These are phyloP conservation scores for Trichoplusia ni DNA, from an alignment of 1,140 invertebrate genomes.

Conservation along the genomic window DNA sequence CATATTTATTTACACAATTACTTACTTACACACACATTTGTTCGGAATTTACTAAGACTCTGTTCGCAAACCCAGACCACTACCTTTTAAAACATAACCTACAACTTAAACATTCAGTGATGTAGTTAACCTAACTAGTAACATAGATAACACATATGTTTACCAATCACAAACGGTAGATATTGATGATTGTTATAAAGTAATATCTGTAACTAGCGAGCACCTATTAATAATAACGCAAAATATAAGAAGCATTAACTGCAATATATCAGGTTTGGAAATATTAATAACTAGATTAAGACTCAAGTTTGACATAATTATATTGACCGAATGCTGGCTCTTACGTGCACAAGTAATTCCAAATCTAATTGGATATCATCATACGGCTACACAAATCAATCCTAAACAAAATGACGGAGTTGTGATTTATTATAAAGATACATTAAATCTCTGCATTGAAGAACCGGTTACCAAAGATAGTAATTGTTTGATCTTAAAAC, in stretches of 20 bases:
- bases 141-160: background rate
- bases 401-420: constrained; percentile 38
- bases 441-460: background rate
- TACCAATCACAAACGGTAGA: background rate
- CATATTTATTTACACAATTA: too few species aligned
- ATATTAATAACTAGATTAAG: background rate
- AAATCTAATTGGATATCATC: background rate
- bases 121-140: background rate
- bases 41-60: background rate
- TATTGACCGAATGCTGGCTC: constrained; percentile 13
- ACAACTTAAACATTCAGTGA: background rate
- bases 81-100: background rate
- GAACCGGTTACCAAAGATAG: background rate
- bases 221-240: background rate
- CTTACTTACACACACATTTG: too few species aligned
- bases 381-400: background rate
- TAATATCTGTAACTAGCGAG: background rate
- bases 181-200: background rate
- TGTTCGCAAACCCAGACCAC: background rate
- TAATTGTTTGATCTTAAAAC: constrained; percentile 19
- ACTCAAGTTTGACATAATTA: background rate
- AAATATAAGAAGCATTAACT: constrained; percentile 2
- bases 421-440: constrained; percentile 30
- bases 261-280: background rate
- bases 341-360: background rate